These are phyloP conservation scores for Probosciger aterrimus DNA, from an alignment of 2,113 vertebrate species.

Conservation along the genomic window DNA sequence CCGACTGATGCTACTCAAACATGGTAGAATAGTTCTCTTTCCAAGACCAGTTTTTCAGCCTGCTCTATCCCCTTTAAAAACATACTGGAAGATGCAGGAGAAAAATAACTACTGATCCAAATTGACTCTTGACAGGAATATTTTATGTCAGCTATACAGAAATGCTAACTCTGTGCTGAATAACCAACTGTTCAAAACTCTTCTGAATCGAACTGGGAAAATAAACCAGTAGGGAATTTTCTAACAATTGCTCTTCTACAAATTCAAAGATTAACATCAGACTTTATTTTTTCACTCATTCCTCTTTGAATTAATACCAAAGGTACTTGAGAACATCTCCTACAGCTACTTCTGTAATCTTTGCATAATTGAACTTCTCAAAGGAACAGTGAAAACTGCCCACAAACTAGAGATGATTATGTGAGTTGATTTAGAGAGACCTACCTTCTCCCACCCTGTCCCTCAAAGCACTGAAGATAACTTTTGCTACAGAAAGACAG, in stretches of 20 bases:
- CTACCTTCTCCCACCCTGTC: background rate
- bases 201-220: constrained; percentile 4
- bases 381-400: background rate
- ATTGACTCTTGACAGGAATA: background rate
- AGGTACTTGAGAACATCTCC: constrained; percentile 28
- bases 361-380: constrained; percentile 41
- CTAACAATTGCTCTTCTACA: constrained; percentile 7
- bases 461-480: background rate
- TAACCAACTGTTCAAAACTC: background rate
- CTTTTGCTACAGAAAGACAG: background rate
- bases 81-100: background rate
- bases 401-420: background rate
- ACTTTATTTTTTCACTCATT: constrained; percentile 37
- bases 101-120: background rate
- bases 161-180: background rate
- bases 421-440: background rate
- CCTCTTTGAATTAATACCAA: constrained; percentile 29
- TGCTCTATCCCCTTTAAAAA: background rate
- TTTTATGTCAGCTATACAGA: background rate
- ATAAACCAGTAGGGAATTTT: constrained; percentile 30
- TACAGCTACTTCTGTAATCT: constrained; percentile 27
- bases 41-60: background rate
- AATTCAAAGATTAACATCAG: constrained; percentile 43
- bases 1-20: background rate
- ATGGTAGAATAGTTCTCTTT: background rate